A percentile compares a stretch with the other conserved stretches of the same genome.
These are phyloP conservation scores for Phoeniculus purpureus DNA, from an alignment of 2,797 vertebrate genomes.

Conservation along the genomic window DNA sequence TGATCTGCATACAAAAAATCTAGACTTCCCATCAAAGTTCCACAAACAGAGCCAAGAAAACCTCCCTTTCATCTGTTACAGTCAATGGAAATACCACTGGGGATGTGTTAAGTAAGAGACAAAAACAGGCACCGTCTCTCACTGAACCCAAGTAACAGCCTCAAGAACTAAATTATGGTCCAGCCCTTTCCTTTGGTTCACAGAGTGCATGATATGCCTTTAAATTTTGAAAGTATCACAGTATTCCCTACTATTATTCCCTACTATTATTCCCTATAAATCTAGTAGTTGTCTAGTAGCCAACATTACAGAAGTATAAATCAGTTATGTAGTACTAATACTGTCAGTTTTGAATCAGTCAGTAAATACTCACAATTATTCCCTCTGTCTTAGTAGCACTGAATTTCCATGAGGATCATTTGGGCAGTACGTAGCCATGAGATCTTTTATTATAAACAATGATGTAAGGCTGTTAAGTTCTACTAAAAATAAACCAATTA, in stretches of 20 bases:
- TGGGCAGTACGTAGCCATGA: neutral
- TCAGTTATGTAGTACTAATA: neutral
- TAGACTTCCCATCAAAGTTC: neutral
- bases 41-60: neutral
- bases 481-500: neutral
- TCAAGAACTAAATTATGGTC: neutral
- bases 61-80: neutral
- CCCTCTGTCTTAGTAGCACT: neutral
- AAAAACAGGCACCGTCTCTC: neutral
- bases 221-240: neutral
- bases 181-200: neutral
- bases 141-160: neutral
- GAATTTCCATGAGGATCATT: neutral
- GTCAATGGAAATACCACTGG: neutral
- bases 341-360: neutral
- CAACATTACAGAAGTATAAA: neutral
- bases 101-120: neutral
- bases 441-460: neutral
- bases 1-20: neutral
- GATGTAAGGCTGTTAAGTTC: neutral
- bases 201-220: neutral
- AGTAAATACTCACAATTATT: neutral
- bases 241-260: neutral
- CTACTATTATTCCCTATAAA: neutral
- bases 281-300: neutral